These are phyloP conservation scores for Mesoclemmys tuberculata DNA, from an alignment of 2,113 vertebrate species.

Conservation along the genomic window DNA sequence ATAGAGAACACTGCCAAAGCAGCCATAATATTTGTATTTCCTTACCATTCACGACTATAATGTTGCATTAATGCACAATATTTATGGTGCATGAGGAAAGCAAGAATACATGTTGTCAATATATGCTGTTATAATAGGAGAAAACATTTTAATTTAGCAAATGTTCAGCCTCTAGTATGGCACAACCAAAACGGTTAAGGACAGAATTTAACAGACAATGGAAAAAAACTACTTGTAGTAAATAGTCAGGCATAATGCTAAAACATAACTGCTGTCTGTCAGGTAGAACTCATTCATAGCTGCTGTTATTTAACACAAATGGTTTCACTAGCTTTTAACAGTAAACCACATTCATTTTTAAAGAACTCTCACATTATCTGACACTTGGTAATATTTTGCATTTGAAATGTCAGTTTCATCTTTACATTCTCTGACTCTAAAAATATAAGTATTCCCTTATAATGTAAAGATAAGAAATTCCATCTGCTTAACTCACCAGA, in stretches of 20 bases:
- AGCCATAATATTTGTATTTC: not conserved
- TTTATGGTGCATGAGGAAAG: not conserved
- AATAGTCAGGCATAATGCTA: not conserved
- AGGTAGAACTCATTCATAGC: conserved; percentile 20
- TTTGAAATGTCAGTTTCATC: not conserved
- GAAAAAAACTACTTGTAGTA: not conserved
- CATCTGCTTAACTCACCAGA: not conserved
- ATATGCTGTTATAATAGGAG: not conserved
- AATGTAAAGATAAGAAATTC: not conserved
- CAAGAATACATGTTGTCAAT: not conserved
- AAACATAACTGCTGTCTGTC: not conserved
- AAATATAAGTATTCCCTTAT: not conserved
- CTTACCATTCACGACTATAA: not conserved
- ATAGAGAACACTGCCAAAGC: not conserved
- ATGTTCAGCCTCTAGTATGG: not conserved
- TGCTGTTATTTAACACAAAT: conserved; percentile 47
- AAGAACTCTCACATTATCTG: conserved; percentile 49
- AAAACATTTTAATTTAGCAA: not conserved
- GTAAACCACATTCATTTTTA: conserved; percentile 35
- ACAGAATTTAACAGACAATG: not conserved
- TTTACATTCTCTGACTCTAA: not conserved
- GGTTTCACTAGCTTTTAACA: conserved; percentile 38
- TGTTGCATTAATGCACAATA: not conserved
- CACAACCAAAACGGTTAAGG: not conserved
- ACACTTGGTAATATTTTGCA: conserved; percentile 37